These are phyloP conservation scores for Gymnopithys bicolor DNA, from an alignment of 2,797 vertebrate genomes.

Conservation along the genomic window DNA sequence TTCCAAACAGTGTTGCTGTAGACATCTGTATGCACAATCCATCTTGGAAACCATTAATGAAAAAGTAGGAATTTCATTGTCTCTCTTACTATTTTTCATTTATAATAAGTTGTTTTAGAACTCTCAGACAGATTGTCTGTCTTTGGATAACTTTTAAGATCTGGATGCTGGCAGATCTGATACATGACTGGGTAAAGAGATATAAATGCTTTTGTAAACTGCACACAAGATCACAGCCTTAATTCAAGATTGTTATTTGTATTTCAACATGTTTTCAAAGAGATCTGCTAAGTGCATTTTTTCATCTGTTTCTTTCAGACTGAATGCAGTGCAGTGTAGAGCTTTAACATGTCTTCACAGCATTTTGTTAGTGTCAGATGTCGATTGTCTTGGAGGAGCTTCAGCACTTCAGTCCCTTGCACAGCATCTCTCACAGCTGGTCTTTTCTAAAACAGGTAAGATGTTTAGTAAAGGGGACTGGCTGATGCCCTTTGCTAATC, in stretches of 20 bases:
- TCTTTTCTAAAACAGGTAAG: conserved; percentile 86
- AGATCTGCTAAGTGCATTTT: not conserved
- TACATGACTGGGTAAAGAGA: not conserved
- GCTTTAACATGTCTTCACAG: conserved; percentile 93
- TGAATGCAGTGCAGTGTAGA: conserved; percentile 89
- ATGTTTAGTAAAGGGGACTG: not conserved
- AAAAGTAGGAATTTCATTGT: conserved; percentile 83
- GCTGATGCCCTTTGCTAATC: not conserved
- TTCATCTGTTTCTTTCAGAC: conserved; percentile 74
- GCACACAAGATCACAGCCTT: not conserved
- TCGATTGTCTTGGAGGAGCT: conserved; percentile 88
- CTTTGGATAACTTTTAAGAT: not conserved
- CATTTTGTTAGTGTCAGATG: conserved; percentile 88
- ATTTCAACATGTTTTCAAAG: not conserved
- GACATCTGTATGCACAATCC: conserved; percentile 83
- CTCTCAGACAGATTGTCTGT: not conserved
- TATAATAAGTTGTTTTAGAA: not conserved
- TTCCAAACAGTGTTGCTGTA: conserved; percentile 83
- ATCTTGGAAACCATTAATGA: conserved; percentile 89
- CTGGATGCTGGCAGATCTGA: not conserved
- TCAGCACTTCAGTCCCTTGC: conserved; percentile 86
- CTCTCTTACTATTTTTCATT: conserved; percentile 15
- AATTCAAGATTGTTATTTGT: not conserved
- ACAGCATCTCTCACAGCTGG: conserved; percentile 87
- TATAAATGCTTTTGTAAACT: not conserved